Evolutionary conservation across 2,888 invertebrate species (phyloP).

Genomic region (Dynastes hyllus): DNA sequence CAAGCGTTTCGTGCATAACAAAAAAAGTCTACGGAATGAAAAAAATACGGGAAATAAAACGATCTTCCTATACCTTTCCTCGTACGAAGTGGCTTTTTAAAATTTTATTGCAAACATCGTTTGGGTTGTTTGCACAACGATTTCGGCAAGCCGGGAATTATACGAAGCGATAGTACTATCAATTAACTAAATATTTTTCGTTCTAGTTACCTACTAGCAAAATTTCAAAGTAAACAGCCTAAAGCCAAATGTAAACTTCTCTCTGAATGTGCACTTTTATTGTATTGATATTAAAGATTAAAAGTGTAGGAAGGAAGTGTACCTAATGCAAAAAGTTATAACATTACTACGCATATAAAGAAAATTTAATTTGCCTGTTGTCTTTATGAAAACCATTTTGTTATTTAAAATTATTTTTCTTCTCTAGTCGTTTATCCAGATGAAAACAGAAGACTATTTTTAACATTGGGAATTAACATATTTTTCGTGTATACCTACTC

Average conservation of each 20-base stretch:
- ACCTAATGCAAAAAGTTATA: no score
- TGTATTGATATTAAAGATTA: no score
- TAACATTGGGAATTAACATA: no score
- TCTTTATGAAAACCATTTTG: no score
- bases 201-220: constrained; percentile 16
- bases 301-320: no score
- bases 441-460: no score
- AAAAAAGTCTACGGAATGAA: background rate
- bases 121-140: background rate
- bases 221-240: background rate
- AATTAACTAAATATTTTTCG: constrained; percentile 5
- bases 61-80: background rate
- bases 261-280: background rate
- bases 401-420: no score
- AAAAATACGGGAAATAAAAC: background rate
- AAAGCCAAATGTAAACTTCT: background rate
- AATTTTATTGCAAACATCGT: background rate
- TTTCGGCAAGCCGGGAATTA: background rate
- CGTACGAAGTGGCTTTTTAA: background rate
- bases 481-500: no score
- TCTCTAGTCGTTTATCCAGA: no score
- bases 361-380: no score
- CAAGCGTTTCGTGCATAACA: background rate
- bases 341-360: no score
- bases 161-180: background rate